phyloP scores from a whole-genome alignment of 2,797 vertebrate genomes.

The Protosalanx chinensis region DNA sequence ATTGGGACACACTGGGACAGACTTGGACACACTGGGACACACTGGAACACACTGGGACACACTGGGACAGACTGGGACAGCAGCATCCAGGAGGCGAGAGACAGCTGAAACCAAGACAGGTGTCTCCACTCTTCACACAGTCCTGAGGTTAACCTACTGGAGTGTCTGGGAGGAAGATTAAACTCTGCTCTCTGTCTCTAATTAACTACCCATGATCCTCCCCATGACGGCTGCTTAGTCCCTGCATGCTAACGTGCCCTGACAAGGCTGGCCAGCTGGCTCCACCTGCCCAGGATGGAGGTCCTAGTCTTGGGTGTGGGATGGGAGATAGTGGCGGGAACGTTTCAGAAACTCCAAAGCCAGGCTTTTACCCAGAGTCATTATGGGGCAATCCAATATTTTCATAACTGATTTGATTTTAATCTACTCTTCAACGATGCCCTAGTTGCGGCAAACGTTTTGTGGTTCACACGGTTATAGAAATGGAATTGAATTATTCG shows the following conservation, averaged over 20 bases:
- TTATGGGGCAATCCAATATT: constrained; percentile 22
- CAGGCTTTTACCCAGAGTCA: constrained; percentile 17
- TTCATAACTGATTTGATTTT: constrained; percentile 26
- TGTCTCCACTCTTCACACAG: no score
- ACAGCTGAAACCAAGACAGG: no score
- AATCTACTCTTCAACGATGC: constrained; percentile 21
- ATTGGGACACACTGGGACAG: no score
- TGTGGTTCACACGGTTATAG: constrained; percentile 16
- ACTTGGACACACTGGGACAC: no score
- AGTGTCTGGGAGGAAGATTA: constrained; percentile 14
- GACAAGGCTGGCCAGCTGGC: background rate
- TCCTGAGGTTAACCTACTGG: constrained; percentile 18
- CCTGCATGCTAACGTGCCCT: constrained; percentile 21
- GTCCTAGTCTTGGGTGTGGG: no score
- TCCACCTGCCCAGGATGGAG: no score
- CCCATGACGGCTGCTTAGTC: constrained; percentile 21
- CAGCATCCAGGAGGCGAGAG: no score
- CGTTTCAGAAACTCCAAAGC: background rate
- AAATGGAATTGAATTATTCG: constrained; percentile 22
- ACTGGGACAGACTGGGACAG: no score
- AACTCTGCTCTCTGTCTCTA: constrained; percentile 14
- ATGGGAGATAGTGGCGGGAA: background rate
- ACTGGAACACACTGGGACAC: no score
- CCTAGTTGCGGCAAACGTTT: constrained; percentile 18
- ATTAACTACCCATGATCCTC: constrained; percentile 32